phyloP scores from a whole-genome alignment of 92 coral and sea anemone genomes.

The Scolanthus callimorphus region DNA sequence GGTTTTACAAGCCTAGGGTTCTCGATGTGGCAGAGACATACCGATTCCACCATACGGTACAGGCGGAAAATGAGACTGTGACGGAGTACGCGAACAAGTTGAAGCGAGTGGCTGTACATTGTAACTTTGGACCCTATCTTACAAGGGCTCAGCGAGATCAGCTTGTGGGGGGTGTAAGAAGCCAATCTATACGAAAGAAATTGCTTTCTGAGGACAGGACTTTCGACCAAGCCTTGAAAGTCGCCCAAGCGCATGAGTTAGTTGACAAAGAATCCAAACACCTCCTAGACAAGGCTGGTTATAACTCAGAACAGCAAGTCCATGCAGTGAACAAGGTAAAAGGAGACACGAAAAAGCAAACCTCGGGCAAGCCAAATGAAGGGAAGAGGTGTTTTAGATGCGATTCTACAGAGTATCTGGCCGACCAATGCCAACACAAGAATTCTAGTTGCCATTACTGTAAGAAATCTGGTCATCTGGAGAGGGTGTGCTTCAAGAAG shows the following conservation, averaged over 20 bases:
- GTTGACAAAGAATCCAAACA: constrained; percentile 46
- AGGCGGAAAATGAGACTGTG: too few relatives aligned
- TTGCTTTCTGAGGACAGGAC: constrained; percentile 45
- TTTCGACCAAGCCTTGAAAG: constrained; percentile 26
- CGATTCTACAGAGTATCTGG: constrained; percentile 13
- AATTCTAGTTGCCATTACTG: constrained; percentile 17
- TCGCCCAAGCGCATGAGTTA: constrained; percentile 44
- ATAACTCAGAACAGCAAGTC: background rate
- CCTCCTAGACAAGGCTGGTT: constrained; percentile 1
- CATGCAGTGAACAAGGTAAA: constrained; percentile 13
- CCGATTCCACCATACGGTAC: too few relatives aligned
- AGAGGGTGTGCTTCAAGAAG: constrained; percentile 34
- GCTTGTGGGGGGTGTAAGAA: constrained; percentile 45
- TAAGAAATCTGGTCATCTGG: constrained; percentile 34
- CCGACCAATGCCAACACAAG: constrained; percentile 4
- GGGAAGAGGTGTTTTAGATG: constrained; percentile 37
- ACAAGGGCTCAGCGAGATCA: constrained; percentile 36
- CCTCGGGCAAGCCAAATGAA: background rate
- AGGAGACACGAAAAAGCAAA: too few relatives aligned
- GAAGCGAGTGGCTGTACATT: too few relatives aligned
- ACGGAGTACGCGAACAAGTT: too few relatives aligned
- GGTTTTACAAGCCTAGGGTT: too few relatives aligned
- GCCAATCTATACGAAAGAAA: constrained; percentile 25
- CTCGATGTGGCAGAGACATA: too few relatives aligned
- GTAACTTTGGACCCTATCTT: background rate